Evolutionary conservation across 1,140 invertebrate species (phyloP).

Genomic region (Diplogasteroides magnus): DNA sequence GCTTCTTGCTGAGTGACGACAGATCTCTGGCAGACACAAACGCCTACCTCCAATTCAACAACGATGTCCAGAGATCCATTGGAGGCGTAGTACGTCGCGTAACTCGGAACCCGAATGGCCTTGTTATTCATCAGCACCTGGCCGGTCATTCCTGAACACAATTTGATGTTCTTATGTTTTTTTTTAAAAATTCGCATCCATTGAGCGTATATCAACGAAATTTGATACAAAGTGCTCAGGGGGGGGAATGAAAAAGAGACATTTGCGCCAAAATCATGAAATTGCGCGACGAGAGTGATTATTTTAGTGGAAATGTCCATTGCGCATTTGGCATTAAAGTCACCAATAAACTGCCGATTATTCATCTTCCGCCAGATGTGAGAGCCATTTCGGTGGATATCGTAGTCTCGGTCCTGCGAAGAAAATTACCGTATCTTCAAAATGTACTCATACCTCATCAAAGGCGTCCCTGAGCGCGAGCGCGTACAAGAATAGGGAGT

Average conservation of each 20-base stretch:
- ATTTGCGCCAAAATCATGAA: background rate
- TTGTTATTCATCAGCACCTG: slow-evolving; percentile 55
- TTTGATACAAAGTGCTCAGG: no score
- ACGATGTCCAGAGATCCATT: slow-evolving; percentile 52
- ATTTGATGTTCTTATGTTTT: no score
- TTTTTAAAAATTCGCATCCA: background rate
- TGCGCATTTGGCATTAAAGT: no score
- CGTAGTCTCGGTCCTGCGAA: slow-evolving; percentile 39
- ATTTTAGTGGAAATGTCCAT: no score
- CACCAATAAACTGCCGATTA: slow-evolving; percentile 51
- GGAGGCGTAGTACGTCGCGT: slow-evolving; percentile 47
- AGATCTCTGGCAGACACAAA: no score
- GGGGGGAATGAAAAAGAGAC: no score
- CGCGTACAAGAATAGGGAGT: slow-evolving; percentile 52
- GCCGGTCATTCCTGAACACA: slow-evolving; percentile 39
- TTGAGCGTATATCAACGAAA: no score
- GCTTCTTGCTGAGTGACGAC: no score
- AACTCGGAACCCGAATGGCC: slow-evolving; percentile 51
- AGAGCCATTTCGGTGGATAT: slow-evolving; percentile 43
- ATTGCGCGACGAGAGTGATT: no score
- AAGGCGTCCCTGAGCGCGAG: slow-evolving; percentile 50
- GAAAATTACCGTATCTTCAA: no score
- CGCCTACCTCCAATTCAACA: slow-evolving; percentile 47
- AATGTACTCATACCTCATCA: no score
- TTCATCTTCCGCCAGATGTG: slow-evolving; percentile 53